These are phyloP conservation scores for Natator depressus DNA, from an alignment of 2,113 vertebrate species.

Conservation along the genomic window DNA sequence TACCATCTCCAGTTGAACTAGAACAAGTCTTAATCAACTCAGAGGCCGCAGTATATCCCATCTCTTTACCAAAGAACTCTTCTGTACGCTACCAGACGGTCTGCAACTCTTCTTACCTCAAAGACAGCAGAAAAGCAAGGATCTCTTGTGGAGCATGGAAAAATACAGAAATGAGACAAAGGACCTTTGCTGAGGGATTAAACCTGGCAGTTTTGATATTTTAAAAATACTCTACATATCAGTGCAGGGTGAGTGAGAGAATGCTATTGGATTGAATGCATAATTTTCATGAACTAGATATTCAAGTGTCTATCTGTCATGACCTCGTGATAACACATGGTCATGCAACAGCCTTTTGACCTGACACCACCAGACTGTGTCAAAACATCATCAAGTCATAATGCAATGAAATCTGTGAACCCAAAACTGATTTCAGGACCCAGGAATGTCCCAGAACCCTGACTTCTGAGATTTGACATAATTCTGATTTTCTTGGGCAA, in stretches of 20 bases:
- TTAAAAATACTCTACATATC: neutral
- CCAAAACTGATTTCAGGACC: neutral
- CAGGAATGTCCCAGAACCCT: neutral
- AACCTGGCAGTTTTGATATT: neutral
- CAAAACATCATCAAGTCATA: neutral
- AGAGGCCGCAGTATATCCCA: neutral
- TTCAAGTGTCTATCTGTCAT: neutral
- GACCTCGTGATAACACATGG: neutral
- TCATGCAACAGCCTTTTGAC: neutral
- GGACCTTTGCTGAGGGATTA: neutral
- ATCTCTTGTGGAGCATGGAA: neutral
- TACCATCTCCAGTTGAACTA: neutral
- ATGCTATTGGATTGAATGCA: neutral
- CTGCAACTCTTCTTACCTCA: neutral
- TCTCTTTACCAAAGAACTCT: neutral
- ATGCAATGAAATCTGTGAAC: neutral
- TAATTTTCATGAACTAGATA: neutral
- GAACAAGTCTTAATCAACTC: neutral
- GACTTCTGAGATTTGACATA: neutral
- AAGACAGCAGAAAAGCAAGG: no score
- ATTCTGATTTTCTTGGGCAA: slow-evolving; percentile 11
- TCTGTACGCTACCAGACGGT: neutral
- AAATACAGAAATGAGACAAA: neutral
- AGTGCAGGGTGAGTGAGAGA: neutral
- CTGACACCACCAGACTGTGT: neutral